Conservation (phyloP, 2,888 invertebrate species). For the Synanthedon formicaeformis region DNA sequence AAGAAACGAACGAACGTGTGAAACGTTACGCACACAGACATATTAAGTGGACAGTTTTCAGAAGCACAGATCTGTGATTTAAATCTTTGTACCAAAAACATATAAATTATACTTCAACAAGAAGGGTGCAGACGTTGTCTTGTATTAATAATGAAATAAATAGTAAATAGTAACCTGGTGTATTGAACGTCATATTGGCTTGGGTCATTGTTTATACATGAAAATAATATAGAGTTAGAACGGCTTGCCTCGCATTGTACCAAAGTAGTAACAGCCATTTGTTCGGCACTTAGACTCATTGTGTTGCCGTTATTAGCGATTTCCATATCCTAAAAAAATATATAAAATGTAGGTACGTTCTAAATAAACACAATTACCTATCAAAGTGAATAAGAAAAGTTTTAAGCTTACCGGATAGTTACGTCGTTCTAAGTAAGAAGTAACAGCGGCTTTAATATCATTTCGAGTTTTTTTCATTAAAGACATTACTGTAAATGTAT, state of each 20-base stretch:
- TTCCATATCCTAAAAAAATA: conserved; percentile 69
- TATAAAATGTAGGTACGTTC: conserved; percentile 2
- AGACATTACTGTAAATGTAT: conserved; percentile 25
- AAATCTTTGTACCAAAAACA: too few relatives aligned
- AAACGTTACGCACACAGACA: too few relatives aligned
- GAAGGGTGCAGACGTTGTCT: too few relatives aligned
- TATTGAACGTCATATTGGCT: conserved; percentile 81
- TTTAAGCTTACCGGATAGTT: conserved; percentile 50
- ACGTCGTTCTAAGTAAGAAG: conserved; percentile 76
- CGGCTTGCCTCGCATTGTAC: conserved; percentile 79
- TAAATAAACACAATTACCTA: too few relatives aligned
- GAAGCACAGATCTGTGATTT: too few relatives aligned
- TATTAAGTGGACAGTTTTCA: too few relatives aligned
- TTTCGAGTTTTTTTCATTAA: conserved; percentile 74
- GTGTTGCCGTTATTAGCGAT: conserved; percentile 69
- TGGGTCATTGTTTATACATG: conserved; percentile 81
- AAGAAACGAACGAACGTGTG: too few relatives aligned
- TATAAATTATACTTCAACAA: too few relatives aligned
- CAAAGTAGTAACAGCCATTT: conserved; percentile 77
- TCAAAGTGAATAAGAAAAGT: neutral
- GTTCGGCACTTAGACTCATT: conserved; percentile 73
- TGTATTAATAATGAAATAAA: too few relatives aligned
- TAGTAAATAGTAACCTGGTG: conserved; percentile 56
- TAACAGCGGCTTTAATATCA: conserved; percentile 75
- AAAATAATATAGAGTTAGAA: conserved; percentile 81